Evolutionary conservation across 2,797 vertebrate species (phyloP), one percentile per base, ranked within the genome.

Genomic region (Nyctalus aviator): DNA sequence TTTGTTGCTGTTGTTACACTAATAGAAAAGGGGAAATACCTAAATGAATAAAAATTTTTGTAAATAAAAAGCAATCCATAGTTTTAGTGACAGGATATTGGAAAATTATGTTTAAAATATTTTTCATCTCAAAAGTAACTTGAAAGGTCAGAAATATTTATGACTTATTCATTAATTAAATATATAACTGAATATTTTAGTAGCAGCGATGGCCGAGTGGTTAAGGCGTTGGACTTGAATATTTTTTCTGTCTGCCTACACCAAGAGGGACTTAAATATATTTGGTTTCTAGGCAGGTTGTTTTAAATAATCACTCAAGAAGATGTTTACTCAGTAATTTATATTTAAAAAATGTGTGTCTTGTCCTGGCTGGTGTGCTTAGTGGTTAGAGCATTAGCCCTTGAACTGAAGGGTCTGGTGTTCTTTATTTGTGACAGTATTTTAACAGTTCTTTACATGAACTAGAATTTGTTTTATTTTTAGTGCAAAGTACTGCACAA

Each of bases 261-360:
- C 78, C 50, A 94, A 85, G 35, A 93, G 18, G 21, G 50, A 69
- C 71, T 93, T 89, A 25, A 79, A 92, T 81, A 86, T 83, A 68
- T 27, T 93, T 89, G 13, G 13, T 79, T 95, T 95, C 92, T 68
- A 90, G 32, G 87, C 21, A 90, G 41, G 23, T 94, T 84, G 35
- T 91, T 93, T 62, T 89, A 94, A 73, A 68, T 92, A 88, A 66
- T 82, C 25, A 72, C 85, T 95, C 73, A 68, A 13, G 27, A 84
- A 90, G 37, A 84, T 94, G 68, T 90, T 92, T 90, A 78, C 37
- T 90, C 37, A 57, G 11, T 91, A 64, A 94, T 88, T 91, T 85
- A 32, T 94, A 79, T 41, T 41, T 35, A 66, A 72, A 96, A 96
- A 92, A 75, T 84, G 23, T 72, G 35, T 84, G 23, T 72, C 57